These are phyloP conservation scores for Columba livia DNA, from an alignment of 2,113 vertebrate genomes.

Conservation along the genomic window DNA sequence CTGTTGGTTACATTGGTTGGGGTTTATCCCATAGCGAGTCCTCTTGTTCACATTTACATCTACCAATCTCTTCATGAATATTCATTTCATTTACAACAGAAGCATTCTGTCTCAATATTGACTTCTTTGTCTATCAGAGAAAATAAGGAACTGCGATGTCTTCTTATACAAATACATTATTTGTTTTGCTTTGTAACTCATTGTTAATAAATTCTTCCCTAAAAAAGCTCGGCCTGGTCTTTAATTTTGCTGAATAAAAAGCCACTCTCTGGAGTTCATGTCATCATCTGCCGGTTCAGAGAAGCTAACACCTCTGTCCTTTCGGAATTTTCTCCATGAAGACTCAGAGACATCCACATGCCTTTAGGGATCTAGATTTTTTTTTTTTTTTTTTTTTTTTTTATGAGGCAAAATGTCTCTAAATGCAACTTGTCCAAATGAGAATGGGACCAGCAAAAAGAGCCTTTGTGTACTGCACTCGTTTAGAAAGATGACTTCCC, in stretches of 20 bases:
- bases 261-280: neutral
- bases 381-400: too few relatives aligned
- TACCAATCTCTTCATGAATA: neutral
- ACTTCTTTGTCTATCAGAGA: neutral
- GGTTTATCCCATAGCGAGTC: neutral
- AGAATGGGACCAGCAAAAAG: neutral
- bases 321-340: neutral
- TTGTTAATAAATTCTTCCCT: neutral
- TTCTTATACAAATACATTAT: neutral
- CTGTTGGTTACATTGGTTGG: neutral
- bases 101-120: neutral
- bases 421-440: neutral
- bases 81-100: neutral
- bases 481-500: neutral
- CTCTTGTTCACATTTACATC: neutral
- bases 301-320: neutral
- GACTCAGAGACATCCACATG: neutral
- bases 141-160: neutral
- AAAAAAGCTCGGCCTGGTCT: neutral
- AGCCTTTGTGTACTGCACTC: neutral
- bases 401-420: neutral
- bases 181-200: neutral
- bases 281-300: neutral
- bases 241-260: neutral
- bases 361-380: neutral